Conservation (phyloP, 2,888 invertebrate genomes). For the Eurytoma adleriae region DNA sequence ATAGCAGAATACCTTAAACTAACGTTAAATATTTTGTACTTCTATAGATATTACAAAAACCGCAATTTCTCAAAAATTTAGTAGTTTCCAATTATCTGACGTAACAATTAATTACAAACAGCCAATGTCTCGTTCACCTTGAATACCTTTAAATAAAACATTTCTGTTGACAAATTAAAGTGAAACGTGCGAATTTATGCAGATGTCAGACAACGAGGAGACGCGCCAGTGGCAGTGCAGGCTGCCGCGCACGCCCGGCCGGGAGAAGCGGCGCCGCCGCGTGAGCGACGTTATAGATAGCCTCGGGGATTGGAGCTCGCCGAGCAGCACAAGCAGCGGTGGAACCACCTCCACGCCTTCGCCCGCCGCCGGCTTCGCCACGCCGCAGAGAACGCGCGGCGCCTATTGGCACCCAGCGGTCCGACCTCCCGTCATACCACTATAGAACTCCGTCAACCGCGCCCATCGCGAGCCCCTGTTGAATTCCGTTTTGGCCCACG, state of each 20-base stretch:
- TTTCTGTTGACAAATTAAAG: too few species aligned
- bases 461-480: background rate
- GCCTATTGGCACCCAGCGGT: conserved; percentile 25
- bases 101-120: too few species aligned
- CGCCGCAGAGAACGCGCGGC: conserved; percentile 31
- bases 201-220: conserved; percentile 45
- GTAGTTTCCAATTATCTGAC: too few species aligned
- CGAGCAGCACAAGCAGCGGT: conserved; percentile 6
- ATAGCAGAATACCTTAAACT: too few species aligned
- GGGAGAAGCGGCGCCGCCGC: conserved; percentile 62
- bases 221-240: background rate
- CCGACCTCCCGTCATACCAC: background rate
- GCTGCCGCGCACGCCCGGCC: conserved; percentile 16
- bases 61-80: too few species aligned
- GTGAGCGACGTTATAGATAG: conserved; percentile 67
- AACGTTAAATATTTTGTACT: too few species aligned
- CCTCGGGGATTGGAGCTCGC: conserved; percentile 55
- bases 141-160: too few species aligned
- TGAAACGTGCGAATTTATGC: background rate
- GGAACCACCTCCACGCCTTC: conserved; percentile 16
- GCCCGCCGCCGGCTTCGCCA: conserved; percentile 29
- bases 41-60: too few species aligned
- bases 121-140: too few species aligned
- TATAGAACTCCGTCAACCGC: background rate
- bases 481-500: background rate